These are phyloP conservation scores for Coreius guichenoti DNA, from an alignment of 2,797 vertebrate species.

Conservation along the genomic window DNA sequence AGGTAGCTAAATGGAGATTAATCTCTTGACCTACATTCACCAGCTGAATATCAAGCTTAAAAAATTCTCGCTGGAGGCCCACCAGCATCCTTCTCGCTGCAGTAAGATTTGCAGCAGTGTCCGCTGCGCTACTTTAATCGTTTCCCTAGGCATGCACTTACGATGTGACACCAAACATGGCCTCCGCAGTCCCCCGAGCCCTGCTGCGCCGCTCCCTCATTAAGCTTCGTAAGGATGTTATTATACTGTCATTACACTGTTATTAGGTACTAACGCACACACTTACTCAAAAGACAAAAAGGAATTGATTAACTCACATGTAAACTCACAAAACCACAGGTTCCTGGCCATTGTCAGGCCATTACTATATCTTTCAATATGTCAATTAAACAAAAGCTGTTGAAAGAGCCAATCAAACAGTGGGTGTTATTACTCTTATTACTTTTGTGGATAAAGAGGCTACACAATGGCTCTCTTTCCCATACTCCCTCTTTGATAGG, in stretches of 20 bases:
- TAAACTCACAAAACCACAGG: constrained; percentile 23
- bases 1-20: constrained; percentile 54
- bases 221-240: constrained; percentile 54
- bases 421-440: constrained; percentile 20
- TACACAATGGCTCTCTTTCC: constrained; percentile 9
- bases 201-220: constrained; percentile 47
- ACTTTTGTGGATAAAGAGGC: constrained; percentile 30
- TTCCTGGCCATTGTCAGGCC: constrained; percentile 16
- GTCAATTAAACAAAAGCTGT: constrained; percentile 32
- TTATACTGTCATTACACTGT: constrained; percentile 58
- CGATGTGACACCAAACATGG: constrained; percentile 47
- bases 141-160: constrained; percentile 56
- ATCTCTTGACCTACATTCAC: constrained; percentile 56
- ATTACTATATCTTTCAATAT: constrained; percentile 46
- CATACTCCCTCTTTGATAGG: constrained; percentile 23
- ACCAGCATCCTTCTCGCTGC: constrained; percentile 25
- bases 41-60: constrained; percentile 47
- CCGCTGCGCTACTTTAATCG: constrained; percentile 52
- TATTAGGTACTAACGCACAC: constrained; percentile 48
- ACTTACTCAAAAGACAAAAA: constrained; percentile 34
- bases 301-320: constrained; percentile 13
- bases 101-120: constrained; percentile 41
- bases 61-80: constrained; percentile 31
- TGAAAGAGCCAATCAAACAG: constrained; percentile 46
- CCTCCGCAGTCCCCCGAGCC: constrained; percentile 36